Base-by-base conservation (phyloP, 92 coral and sea anemone species). In the Parazoanthus atlanticus region DNA sequence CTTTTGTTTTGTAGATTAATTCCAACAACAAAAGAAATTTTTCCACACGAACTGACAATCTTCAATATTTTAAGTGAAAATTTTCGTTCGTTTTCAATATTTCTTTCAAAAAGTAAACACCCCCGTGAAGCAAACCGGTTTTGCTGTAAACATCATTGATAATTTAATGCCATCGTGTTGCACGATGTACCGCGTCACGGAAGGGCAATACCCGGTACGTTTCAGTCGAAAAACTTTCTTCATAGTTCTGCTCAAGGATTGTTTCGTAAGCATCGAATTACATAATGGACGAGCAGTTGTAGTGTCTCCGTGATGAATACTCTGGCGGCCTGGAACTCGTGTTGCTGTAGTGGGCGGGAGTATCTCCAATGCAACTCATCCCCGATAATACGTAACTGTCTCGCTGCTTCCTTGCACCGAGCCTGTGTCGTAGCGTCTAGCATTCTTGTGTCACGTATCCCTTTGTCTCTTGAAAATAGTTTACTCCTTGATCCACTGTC, bases 361-460 rank as follows among this genome's bases (percentile, higher is more conserved):
- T 78, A 78, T 78, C 58, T 78, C 82, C 82, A 78, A 30, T 78
- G 21, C 10, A 78, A n/a, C 65, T 78, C 82, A 46, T 78, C 82
- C 5, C 82, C 82, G 7, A 78, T 43, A 0, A 25, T 11, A 43
- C 65, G 65, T 78, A 78, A 30, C 65, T 78, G 64, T 78, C 82
- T 78, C 33, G 65, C 82, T 23, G 58, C 36, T 25, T 78, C 33
- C 25, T 78, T 15, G 38, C 82, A 78, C 21, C 21, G 65, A 19
- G 25, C 32, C 40, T 46, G 82, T 78, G 65, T 78, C 5, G 30
- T 43, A 43, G 82, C 17, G 25, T 78, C 79, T 23, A 75, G 30
- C 43, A 1, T 11, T 32, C 4, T 41, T 6, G 26, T 19, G 34
- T 75, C n/a, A 41, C 79, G 40, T 38, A 17, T 38, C 26, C 13